phyloP scores from a whole-genome alignment of 53 echinoderm and acorn worm species.

The Arbacia lixula region DNA sequence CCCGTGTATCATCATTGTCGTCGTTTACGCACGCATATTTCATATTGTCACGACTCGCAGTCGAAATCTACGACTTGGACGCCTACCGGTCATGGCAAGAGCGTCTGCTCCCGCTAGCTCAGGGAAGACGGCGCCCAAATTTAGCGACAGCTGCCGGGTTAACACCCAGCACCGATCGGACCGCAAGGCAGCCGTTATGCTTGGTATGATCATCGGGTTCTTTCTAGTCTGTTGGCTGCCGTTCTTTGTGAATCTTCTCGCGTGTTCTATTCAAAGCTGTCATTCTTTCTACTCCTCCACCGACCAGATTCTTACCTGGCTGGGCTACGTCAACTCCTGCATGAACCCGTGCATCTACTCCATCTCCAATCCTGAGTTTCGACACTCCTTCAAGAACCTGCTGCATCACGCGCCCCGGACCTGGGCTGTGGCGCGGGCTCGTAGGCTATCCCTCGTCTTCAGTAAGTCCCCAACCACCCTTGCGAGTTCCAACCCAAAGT shows the following conservation, averaged over 20 bases:
- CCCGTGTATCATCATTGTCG: slow-evolving; percentile 6
- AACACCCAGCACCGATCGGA: slow-evolving; percentile 17
- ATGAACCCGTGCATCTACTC: slow-evolving; percentile 26
- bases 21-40: slow-evolving; percentile 17
- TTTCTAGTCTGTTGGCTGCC: slow-evolving; percentile 27
- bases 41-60: slow-evolving; percentile 11
- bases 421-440: background rate
- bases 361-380: slow-evolving; percentile 29
- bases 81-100: background rate
- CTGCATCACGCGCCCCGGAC: slow-evolving; percentile 5
- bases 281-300: no score
- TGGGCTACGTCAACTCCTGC: slow-evolving; percentile 25
- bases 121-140: no score
- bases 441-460: slow-evolving; percentile 7
- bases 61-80: slow-evolving; percentile 9
- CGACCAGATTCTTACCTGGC: slow-evolving; percentile 24
- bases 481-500: no score
- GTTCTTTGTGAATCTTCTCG: slow-evolving; percentile 24
- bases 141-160: no score
- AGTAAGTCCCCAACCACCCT: no score
- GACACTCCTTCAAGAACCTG: slow-evolving; percentile 9
- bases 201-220: slow-evolving; percentile 33
- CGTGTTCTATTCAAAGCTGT: no score
- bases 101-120: no score
- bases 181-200: slow-evolving; percentile 7